phyloP scores from a whole-genome alignment of 2,797 vertebrate genomes.

The Mus spretus region DNA sequence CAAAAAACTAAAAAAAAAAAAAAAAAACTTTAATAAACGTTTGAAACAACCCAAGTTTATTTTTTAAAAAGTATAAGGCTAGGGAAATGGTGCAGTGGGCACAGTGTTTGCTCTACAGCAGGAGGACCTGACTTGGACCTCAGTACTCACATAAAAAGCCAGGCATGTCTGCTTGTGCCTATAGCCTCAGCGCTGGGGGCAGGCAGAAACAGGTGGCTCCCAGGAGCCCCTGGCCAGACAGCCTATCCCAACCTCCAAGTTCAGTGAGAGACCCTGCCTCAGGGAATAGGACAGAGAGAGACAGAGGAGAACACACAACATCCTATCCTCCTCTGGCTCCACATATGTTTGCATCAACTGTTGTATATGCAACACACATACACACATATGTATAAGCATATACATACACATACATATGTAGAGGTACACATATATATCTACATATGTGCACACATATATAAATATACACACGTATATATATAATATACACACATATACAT shows the following conservation, averaged over 20 bases:
- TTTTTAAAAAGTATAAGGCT: not conserved
- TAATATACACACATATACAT: not conserved
- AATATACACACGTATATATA: not conserved
- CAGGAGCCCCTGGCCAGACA: not conserved
- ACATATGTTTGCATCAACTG: not conserved
- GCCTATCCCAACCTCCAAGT: not conserved
- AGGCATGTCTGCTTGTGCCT: not conserved
- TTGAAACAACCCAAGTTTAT: constrained; percentile 30
- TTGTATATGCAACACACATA: not conserved
- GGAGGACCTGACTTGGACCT: not conserved
- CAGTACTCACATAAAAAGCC: not conserved
- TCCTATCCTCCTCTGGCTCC: not conserved
- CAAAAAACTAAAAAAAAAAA: too few relatives aligned
- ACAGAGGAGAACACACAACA: not conserved
- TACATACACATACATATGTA: not conserved
- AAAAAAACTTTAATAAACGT: not conserved
- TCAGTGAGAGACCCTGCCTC: not conserved
- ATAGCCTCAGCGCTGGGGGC: fast-evolving
- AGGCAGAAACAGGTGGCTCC: not conserved
- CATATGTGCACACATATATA: not conserved
- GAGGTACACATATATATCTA: not conserved
- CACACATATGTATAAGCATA: not conserved
- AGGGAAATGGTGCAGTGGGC: not conserved
- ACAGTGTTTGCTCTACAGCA: fast-evolving
- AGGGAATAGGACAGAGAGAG: not conserved